Percentiles rank a stretch among this genome's conserved stretches.
Evolutionary conservation across 1,140 invertebrate genomes (phyloP).

Genomic region (Pseudomyrmex pallidus): DNA sequence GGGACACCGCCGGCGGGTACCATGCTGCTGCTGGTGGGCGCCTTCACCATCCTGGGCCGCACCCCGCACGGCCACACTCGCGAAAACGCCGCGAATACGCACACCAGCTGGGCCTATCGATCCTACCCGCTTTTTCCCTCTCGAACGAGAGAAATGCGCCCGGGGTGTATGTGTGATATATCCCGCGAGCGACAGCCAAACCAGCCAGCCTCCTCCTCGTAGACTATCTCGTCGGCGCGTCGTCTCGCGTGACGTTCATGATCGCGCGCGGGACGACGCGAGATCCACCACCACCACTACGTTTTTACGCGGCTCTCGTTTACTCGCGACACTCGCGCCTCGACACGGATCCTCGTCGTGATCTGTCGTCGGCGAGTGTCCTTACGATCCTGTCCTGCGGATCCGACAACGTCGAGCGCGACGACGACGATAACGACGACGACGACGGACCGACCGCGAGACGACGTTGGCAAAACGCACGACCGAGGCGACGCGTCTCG

Average conservation of each 20-base stretch:
- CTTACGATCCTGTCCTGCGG: slow-evolving; percentile 18
- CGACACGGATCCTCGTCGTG: background rate
- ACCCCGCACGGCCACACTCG: slow-evolving; percentile 65
- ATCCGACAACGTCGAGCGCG: slow-evolving; percentile 36
- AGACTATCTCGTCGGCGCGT: slow-evolving; percentile 67
- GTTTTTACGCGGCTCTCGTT: slow-evolving; percentile 18
- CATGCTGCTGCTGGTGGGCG: slow-evolving; percentile 67
- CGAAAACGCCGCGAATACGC: slow-evolving; percentile 48
- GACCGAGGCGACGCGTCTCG: slow-evolving; percentile 57
- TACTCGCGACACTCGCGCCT: background rate
- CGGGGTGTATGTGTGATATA: slow-evolving; percentile 33
- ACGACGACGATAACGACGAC: slow-evolving; percentile 47
- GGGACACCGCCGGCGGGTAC: slow-evolving; percentile 56
- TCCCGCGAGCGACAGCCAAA: slow-evolving; percentile 30
- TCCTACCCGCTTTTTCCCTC: slow-evolving; percentile 63
- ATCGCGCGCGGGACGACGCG: slow-evolving; percentile 25
- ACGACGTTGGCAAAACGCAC: slow-evolving; percentile 44
- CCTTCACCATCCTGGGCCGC: slow-evolving; percentile 81
- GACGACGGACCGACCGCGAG: slow-evolving; percentile 34
- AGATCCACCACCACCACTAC: background rate
- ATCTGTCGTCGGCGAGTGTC: slow-evolving; percentile 38
- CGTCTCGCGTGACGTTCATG: slow-evolving; percentile 57
- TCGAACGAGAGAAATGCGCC: slow-evolving; percentile 43
- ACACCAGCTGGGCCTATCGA: slow-evolving; percentile 76
- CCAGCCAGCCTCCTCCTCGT: slow-evolving; percentile 65